phyloP scores from a whole-genome alignment of 2,888 invertebrate species.

The Andricus quercusramuli region DNA sequence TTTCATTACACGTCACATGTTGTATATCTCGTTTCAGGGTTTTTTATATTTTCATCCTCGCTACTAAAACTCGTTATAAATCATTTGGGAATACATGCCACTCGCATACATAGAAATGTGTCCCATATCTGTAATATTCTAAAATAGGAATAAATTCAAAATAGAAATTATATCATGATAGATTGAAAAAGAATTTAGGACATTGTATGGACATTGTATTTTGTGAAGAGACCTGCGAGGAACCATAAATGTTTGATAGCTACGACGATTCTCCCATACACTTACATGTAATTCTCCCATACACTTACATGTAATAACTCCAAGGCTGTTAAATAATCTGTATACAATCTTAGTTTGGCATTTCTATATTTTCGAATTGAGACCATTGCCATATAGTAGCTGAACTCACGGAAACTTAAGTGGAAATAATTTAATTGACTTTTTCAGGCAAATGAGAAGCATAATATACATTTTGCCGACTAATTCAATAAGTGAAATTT shows the following conservation, averaged over 20 bases:
- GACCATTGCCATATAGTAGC: too few relatives aligned
- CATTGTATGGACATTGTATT: conserved; percentile 2
- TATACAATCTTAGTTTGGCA: neutral
- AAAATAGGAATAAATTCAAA: neutral
- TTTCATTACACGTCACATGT: conserved; percentile 40
- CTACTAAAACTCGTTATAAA: neutral
- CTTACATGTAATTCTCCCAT: too few relatives aligned
- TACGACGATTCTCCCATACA: too few relatives aligned
- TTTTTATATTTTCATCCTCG: conserved; percentile 10
- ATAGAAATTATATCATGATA: neutral
- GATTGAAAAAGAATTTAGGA: too few relatives aligned
- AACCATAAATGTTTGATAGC: conserved; percentile 20
- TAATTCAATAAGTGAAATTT: too few relatives aligned
- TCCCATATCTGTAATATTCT: neutral
- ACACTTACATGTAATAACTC: neutral
- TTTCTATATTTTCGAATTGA: too few relatives aligned
- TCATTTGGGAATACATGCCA: conserved; percentile 18
- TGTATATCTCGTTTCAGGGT: conserved; percentile 26
- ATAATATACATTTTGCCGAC: too few relatives aligned
- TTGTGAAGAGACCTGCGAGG: too few relatives aligned
- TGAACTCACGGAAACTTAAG: too few relatives aligned
- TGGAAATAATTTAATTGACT: too few relatives aligned
- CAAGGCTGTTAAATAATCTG: neutral
- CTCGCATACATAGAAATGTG: neutral
- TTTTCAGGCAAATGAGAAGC: too few relatives aligned